Conservation (phyloP, 92 coral and sea anemone species). For the Blastomussa wellsi region DNA sequence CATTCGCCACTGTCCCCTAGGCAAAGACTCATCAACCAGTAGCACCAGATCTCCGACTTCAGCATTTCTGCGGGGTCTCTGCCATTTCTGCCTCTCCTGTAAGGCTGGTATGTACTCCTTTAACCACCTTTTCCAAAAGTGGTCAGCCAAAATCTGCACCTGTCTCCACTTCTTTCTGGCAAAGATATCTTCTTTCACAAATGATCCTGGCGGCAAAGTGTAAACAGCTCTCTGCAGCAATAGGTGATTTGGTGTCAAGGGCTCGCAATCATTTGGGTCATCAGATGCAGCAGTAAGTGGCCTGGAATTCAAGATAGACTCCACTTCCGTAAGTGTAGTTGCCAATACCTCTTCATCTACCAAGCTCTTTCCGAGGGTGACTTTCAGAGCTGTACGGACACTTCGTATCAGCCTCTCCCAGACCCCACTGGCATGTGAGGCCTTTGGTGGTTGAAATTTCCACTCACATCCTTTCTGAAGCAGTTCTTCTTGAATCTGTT, state of each 20-base stretch:
- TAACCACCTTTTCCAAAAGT: conserved; percentile 66
- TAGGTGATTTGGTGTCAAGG: conserved; percentile 63
- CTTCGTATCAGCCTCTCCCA: conserved; percentile 67
- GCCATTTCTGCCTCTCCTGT: conserved; percentile 64
- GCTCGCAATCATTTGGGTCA: conserved; percentile 55
- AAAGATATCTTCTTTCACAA: conserved; percentile 51
- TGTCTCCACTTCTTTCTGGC: conserved; percentile 61
- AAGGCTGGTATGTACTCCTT: conserved; percentile 63
- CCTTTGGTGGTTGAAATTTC: conserved; percentile 62
- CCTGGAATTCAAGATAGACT: conserved; percentile 53
- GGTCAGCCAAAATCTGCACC: conserved; percentile 51
- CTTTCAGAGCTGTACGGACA: conserved; percentile 37
- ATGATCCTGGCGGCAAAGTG: conserved; percentile 54
- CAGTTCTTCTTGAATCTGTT: conserved; percentile 42
- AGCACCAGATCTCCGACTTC: conserved; percentile 55
- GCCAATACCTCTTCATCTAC: conserved; percentile 54
- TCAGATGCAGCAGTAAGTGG: conserved; percentile 58
- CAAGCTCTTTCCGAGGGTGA: conserved; percentile 46
- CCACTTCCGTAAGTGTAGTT: conserved; percentile 57
- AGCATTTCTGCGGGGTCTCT: conserved; percentile 33
- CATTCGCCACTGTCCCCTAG: conserved; percentile 48
- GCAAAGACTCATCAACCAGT: conserved; percentile 30
- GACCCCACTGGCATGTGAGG: conserved; percentile 52
- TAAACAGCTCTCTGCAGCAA: conserved; percentile 43
- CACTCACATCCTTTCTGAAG: conserved; percentile 53